Conservation (phyloP, 1,140 invertebrate species). For the Phocides pigmalion region DNA sequence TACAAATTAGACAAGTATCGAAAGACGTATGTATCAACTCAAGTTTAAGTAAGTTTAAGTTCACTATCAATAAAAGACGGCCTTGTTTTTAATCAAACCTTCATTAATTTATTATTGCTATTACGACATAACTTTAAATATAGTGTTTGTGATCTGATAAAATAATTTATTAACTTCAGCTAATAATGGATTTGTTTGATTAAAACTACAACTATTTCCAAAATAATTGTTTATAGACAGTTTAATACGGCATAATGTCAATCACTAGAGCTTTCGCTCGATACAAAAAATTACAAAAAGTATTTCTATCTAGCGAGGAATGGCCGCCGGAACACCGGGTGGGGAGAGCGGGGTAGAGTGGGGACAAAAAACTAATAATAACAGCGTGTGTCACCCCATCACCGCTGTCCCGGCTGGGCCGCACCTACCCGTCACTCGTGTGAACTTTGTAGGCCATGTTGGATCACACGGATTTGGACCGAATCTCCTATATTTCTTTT, state of each 20-base stretch:
- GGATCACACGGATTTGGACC: constrained; percentile 46
- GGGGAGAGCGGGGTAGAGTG: constrained; percentile 66
- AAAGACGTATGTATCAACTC: no score
- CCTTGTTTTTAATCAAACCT: no score
- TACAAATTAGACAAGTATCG: no score
- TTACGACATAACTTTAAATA: no score
- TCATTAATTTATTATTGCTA: no score
- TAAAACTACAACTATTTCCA: no score
- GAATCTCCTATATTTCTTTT: not conserved
- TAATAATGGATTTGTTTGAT: no score
- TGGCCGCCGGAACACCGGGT: constrained; percentile 59
- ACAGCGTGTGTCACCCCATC: constrained; percentile 78
- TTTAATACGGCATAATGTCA: not conserved
- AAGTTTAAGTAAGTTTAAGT: no score
- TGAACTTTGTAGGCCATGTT: constrained; percentile 68
- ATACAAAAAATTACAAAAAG: constrained; percentile 70
- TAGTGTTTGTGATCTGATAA: no score
- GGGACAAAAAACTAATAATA: constrained; percentile 83
- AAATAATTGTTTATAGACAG: no score
- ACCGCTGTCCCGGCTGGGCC: constrained; percentile 57
- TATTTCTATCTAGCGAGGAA: constrained; percentile 62
- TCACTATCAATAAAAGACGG: no score
- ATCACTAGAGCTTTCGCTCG: not conserved
- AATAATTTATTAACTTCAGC: no score
- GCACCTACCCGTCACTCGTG: constrained; percentile 64